A percentile compares a stretch with the other conserved stretches of the same genome.
Conservation (phyloP, 2,113 vertebrate genomes). For the Pungitius pungitius region DNA sequence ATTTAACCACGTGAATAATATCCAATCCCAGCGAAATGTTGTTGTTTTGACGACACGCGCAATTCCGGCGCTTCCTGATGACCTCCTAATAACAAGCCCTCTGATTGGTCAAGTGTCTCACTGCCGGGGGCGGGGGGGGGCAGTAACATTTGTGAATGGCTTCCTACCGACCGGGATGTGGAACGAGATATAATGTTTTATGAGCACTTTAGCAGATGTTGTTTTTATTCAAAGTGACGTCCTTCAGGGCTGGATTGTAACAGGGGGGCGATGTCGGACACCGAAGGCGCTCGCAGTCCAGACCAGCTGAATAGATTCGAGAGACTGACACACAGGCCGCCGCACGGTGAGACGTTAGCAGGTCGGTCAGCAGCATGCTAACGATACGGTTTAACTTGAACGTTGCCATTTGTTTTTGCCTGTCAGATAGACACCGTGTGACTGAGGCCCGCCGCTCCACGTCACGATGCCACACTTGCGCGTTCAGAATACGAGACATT, state of each 20-base stretch:
- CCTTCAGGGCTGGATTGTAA: constrained; percentile 49
- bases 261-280: constrained; percentile 73
- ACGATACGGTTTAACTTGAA: background rate
- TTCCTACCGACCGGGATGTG: constrained; percentile 52
- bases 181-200: constrained; percentile 54
- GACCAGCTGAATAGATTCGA: constrained; percentile 86
- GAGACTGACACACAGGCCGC: constrained; percentile 86
- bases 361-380: constrained; percentile 82
- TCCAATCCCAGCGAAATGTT: background rate
- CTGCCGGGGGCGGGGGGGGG: constrained; percentile 7
- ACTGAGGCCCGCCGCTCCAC: too few relatives aligned
- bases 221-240: constrained; percentile 47
- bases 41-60: constrained; percentile 35
- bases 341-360: constrained; percentile 75
- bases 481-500: background rate
- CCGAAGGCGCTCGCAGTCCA: constrained; percentile 60
- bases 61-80: constrained; percentile 4
- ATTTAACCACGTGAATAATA: background rate
- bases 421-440: background rate
- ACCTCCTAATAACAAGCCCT: constrained; percentile 62
- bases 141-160: constrained; percentile 67
- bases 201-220: constrained; percentile 50
- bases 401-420: background rate
- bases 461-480: too few relatives aligned
- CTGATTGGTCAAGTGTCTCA: constrained; percentile 68